Conservation (phyloP, 1,140 invertebrate genomes). For the Drosophila arizonae region DNA sequence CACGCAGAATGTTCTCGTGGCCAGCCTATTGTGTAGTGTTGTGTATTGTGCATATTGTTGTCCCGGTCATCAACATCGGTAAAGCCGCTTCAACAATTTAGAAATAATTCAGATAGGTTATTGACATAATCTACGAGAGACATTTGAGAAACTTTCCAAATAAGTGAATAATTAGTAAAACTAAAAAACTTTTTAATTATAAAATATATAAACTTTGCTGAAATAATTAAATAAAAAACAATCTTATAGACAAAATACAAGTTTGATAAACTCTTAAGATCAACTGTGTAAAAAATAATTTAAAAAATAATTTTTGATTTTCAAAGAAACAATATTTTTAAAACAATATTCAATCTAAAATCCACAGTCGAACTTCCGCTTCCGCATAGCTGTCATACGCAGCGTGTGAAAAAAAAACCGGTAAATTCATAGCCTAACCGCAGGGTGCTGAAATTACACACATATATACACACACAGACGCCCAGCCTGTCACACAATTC, state of each 20-base stretch:
- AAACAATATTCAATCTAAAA: background rate
- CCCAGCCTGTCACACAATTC: constrained; percentile 47
- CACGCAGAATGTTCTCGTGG: constrained; percentile 43
- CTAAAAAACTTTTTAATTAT: too few species aligned
- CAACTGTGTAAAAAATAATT: too few species aligned
- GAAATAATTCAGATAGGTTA: too few species aligned
- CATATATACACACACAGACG: constrained; percentile 25
- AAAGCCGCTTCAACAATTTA: background rate
- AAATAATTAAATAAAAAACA: too few species aligned
- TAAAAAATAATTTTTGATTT: background rate
- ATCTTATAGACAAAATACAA: too few species aligned
- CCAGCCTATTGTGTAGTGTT: constrained; percentile 44
- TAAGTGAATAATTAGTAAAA: too few species aligned
- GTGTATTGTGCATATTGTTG: constrained; percentile 52
- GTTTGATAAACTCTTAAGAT: too few species aligned
- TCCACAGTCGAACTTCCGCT: constrained; percentile 18
- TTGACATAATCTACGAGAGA: too few species aligned
- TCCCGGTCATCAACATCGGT: constrained; percentile 13
- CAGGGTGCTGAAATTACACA: constrained; percentile 62
- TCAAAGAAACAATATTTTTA: background rate
- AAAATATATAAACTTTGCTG: too few species aligned
- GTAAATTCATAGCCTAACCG: constrained; percentile 43
- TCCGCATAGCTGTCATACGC: constrained; percentile 30
- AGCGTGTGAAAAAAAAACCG: constrained; percentile 18
- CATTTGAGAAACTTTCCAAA: too few species aligned